Evolutionary conservation across 92 coral and sea anemone species (phyloP).

Genomic region (Phenganax marumi): DNA sequence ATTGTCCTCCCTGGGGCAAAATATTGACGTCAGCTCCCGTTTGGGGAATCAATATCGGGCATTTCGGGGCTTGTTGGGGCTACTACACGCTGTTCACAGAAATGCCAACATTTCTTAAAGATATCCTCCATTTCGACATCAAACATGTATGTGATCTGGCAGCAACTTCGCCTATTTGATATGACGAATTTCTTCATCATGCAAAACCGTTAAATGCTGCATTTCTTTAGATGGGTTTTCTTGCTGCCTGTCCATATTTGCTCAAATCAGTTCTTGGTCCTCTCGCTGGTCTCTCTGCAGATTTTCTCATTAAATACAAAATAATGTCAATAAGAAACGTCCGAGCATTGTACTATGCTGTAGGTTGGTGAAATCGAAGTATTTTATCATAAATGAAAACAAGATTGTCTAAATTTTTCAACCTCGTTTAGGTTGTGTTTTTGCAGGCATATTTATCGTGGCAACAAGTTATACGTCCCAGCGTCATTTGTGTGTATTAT

Average conservation of each 20-base stretch:
- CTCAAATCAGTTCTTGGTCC: constrained; percentile 90
- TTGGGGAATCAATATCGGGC: constrained; percentile 94
- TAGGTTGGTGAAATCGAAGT: constrained; percentile 56
- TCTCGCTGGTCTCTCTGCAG: constrained; percentile 84
- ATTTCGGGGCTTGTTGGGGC: constrained; percentile 99
- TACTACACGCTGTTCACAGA: constrained; percentile 93
- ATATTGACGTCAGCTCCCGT: constrained; percentile 83
- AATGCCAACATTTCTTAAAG: constrained; percentile 97
- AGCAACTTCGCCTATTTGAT: too few species aligned
- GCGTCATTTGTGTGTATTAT: constrained; percentile 75
- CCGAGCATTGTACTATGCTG: constrained; percentile 70
- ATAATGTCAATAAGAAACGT: constrained; percentile 77
- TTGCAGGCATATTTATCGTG: constrained; percentile 93
- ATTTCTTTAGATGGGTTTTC: constrained; percentile 77
- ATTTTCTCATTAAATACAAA: constrained; percentile 66
- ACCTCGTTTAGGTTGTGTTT: constrained; percentile 67
- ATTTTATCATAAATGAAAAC: not conserved
- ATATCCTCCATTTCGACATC: constrained; percentile 81
- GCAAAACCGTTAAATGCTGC: not conserved
- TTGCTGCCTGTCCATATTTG: constrained; percentile 96
- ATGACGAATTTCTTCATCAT: too few species aligned
- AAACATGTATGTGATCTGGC: constrained; percentile 68
- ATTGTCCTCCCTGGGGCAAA: constrained; percentile 82
- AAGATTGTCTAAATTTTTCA: too few species aligned
- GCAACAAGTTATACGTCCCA: constrained; percentile 85